These are phyloP conservation scores for Melipona quadrifasciata DNA, from an alignment of 1,140 invertebrate genomes.

Conservation along the genomic window DNA sequence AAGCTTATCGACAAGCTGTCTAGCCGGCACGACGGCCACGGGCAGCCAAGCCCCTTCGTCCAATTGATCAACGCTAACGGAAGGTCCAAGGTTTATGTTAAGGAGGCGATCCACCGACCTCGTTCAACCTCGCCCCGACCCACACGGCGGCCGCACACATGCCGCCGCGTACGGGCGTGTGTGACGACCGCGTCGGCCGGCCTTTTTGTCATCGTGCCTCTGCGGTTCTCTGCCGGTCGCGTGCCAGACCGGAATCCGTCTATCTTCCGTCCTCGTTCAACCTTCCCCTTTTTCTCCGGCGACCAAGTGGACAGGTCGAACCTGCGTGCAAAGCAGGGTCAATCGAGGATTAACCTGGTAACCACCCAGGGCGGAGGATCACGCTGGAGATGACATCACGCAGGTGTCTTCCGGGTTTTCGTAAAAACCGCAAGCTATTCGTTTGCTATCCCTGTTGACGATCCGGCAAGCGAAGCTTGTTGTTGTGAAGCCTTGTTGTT, in stretches of 20 bases:
- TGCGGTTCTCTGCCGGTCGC: conserved; percentile 69
- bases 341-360: conserved; percentile 78
- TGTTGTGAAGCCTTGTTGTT: not conserved
- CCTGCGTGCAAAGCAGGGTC: conserved; percentile 68
- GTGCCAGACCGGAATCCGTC: conserved; percentile 74
- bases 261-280: conserved; percentile 34
- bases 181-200: conserved; percentile 47
- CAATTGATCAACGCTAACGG: conserved; percentile 47
- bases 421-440: conserved; percentile 20
- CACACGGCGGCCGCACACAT: conserved; percentile 29
- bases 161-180: not conserved
- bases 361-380: conserved; percentile 40
- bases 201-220: conserved; percentile 73
- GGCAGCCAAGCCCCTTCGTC: conserved; percentile 37
- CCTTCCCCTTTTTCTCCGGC: conserved; percentile 34
- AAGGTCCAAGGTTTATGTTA: conserved; percentile 65
- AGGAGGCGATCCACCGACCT: conserved; percentile 54
- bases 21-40: conserved; percentile 27
- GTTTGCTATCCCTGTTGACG: not conserved
- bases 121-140: conserved; percentile 45
- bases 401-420: conserved; percentile 65
- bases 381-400: conserved; percentile 60
- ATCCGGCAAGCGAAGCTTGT: not conserved
- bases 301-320: conserved; percentile 53
- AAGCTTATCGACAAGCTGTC: conserved; percentile 62